Evolutionary conservation across 2,113 vertebrate genomes (phyloP).

Genomic region (Atlantisia rogersi): DNA sequence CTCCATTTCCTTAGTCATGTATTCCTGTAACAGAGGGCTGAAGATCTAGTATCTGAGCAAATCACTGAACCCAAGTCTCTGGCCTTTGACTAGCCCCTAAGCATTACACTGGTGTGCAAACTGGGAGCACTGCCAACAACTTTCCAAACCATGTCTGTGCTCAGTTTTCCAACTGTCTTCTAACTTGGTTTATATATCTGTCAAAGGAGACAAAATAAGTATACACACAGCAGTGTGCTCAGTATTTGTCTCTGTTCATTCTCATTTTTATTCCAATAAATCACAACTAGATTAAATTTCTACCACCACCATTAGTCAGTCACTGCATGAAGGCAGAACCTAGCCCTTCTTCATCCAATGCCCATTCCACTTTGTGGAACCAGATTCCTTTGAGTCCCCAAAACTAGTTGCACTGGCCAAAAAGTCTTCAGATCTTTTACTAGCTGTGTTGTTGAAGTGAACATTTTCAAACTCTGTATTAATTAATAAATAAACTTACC

Average conservation of each 20-base stretch:
- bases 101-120: background rate
- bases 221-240: too few relatives aligned
- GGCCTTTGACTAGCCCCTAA: background rate
- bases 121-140: background rate
- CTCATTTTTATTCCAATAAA: background rate
- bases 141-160: background rate
- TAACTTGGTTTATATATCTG: background rate
- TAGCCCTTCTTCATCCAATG: accelerated
- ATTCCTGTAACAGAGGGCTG: background rate
- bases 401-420: background rate
- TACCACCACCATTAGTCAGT: background rate
- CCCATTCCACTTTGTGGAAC: background rate
- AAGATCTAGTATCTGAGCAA: background rate
- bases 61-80: background rate
- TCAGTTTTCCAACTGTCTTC: background rate
- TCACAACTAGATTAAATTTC: background rate
- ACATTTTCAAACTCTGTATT: background rate
- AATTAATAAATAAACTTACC: background rate
- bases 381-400: background rate
- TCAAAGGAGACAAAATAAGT: background rate
- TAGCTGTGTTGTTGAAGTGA: background rate
- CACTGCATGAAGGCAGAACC: background rate
- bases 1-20: background rate
- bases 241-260: too few relatives aligned
- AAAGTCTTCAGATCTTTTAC: background rate